Conservation (phyloP, 2,888 invertebrate genomes). For the Cremastobaeus sp. region DNA sequence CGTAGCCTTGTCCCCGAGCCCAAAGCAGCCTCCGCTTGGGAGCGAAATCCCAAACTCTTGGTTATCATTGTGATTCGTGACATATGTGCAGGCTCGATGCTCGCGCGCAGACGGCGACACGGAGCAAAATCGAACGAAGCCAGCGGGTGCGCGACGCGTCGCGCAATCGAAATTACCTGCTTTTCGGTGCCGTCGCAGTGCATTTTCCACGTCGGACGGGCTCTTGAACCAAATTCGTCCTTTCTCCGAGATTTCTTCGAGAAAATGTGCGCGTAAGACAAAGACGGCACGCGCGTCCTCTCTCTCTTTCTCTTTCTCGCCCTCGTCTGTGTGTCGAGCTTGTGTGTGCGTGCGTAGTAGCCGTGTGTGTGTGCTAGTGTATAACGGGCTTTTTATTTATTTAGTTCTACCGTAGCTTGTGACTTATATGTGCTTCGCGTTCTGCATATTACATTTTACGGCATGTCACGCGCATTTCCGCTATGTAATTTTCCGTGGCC, state of each 20-base stretch:
- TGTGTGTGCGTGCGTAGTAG: conserved; percentile 6
- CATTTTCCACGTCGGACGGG: too few species aligned
- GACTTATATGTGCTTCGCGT: conserved; percentile 37
- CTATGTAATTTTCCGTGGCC: conserved; percentile 16
- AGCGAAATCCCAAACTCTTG: too few species aligned
- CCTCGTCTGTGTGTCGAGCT: background rate
- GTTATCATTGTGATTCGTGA: too few species aligned
- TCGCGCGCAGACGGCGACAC: too few species aligned
- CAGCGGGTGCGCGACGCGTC: too few species aligned
- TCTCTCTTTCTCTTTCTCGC: background rate
- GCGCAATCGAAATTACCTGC: too few species aligned
- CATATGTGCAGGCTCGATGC: too few species aligned
- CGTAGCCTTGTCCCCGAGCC: background rate
- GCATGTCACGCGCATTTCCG: conserved; percentile 28
- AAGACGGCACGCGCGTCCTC: background rate
- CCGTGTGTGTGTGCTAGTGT: conserved; percentile 10
- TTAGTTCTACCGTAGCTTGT: conserved; percentile 35
- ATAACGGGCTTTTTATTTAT: conserved; percentile 48
- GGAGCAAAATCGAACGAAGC: too few species aligned
- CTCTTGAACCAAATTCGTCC: too few species aligned
- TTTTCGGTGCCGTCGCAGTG: too few species aligned
- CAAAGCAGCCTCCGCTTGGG: too few species aligned
- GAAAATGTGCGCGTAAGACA: background rate
- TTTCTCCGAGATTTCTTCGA: too few species aligned
- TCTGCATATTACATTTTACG: conserved; percentile 25